Conservation (phyloP, 2,113 vertebrate genomes). For the Nerophis ophidion region DNA sequence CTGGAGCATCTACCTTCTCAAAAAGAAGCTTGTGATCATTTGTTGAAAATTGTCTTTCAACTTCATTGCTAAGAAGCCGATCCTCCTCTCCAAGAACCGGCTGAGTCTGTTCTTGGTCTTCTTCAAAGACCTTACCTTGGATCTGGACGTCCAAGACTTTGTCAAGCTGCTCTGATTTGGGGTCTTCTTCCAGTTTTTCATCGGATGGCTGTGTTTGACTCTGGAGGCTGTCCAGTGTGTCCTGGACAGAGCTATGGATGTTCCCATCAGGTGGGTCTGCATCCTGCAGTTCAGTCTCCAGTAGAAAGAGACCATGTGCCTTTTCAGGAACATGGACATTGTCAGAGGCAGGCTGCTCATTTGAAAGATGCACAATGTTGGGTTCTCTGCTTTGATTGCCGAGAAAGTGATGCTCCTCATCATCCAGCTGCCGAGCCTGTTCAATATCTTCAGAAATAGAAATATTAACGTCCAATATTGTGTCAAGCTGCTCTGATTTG, state of each 20-base stretch:
- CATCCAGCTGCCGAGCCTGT: not conserved
- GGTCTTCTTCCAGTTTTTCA: slow-evolving; percentile 29
- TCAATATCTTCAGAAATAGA: not conserved
- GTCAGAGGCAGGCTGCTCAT: not conserved
- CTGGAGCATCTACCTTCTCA: not conserved
- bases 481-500: not conserved
- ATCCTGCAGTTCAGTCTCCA: slow-evolving; percentile 75
- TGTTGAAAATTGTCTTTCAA: not conserved
- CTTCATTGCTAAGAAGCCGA: not conserved
- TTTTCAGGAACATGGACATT: not conserved
- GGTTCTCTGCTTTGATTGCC: not conserved
- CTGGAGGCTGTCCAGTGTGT: slow-evolving; percentile 5
- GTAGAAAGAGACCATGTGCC: slow-evolving; percentile 3
- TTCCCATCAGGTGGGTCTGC: slow-evolving; percentile 27
- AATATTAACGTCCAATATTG: not conserved
- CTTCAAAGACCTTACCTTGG: not conserved
- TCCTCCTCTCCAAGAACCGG: not conserved
- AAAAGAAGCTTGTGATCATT: not conserved
- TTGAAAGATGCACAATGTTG: too few relatives aligned
- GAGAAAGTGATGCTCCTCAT: not conserved
- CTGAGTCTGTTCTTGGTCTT: not conserved
- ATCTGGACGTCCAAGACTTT: slow-evolving; percentile 8
- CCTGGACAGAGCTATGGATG: not conserved
- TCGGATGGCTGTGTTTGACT: slow-evolving; percentile 3
- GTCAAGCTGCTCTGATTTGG: not conserved